Conservation (phyloP, 2,113 vertebrate genomes). For the Chauna torquata region DNA sequence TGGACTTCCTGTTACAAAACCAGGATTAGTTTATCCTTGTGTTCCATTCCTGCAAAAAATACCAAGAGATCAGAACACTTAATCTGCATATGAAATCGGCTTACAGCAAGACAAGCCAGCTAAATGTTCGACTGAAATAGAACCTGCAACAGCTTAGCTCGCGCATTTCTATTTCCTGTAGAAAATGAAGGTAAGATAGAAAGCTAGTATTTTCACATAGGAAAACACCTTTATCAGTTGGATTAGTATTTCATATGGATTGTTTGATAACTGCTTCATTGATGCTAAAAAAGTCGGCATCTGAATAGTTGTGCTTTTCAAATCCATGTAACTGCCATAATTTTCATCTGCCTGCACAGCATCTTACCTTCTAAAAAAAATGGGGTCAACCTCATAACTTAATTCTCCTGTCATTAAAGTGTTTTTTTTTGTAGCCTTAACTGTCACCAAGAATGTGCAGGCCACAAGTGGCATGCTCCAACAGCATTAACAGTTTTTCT, state of each 20-base stretch:
- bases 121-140: fast-evolving
- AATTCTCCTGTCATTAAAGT: background rate
- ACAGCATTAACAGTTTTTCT: background rate
- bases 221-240: background rate
- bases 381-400: background rate
- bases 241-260: background rate
- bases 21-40: background rate
- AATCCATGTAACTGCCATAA: background rate
- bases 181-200: background rate
- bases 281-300: background rate
- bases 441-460: fast-evolving
- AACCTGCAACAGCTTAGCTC: background rate
- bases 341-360: background rate
- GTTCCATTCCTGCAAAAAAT: background rate
- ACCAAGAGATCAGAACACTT: background rate
- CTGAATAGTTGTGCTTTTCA: background rate
- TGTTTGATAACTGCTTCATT: background rate
- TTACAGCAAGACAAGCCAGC: background rate
- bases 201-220: background rate
- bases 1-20: background rate
- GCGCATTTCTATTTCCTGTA: background rate
- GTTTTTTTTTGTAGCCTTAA: background rate
- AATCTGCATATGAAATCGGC: background rate
- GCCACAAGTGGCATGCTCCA: background rate
- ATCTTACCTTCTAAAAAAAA: background rate